Base-by-base conservation (phyloP, 2,888 invertebrate species). In the Cecidostiba fungosa region DNA sequence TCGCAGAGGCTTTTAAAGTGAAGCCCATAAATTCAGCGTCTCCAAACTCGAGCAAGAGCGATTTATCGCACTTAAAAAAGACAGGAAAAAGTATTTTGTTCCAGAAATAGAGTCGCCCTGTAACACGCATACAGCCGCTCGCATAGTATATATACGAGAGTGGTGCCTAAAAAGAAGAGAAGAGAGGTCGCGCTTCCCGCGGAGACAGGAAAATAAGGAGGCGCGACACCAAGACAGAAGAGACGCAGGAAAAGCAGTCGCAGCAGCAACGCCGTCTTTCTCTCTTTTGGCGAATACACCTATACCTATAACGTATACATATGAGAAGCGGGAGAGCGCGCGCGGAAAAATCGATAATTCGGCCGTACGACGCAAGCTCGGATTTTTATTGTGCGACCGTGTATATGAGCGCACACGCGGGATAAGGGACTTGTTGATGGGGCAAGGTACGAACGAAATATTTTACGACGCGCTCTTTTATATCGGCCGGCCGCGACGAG, bases 261-360 rank as follows among this genome's bases (percentile, higher is more conserved):
- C 39, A 23, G 12, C 26, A 5, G n/a, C 3, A 3, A 16, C 66
- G 29, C 26, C 59, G 59, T 59, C 59, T 59, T 19, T 59, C 59
- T 59, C 23, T 59, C 3, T 26, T 29, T 66, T 23, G n/a, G 8
- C 3, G 62, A 36, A 32, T n/a, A 39, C 62, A 29, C 16, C 23
- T 26, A 77, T 26, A 69, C 36, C 8, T 32, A 43, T 73, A 8
- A 47, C 36, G 23, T 23, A 8, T 32, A 54, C 66, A 66, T 10
- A 16, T 12, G 23, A 14, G 29, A n/a, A 19, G 43, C 50, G 26
- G 10, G 29, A 29, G 43, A 36, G 29, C 72, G 50, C 50, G 54
- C 39, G 43, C n/a, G 29, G 59, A 74, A 79, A 74, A 82, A 85
- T 86, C 86, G 86, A 86, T 86, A 85, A 78, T 84, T 77, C 77